Base-by-base conservation (phyloP, 2,888 invertebrate genomes). In the Thereva nobilitata region DNA sequence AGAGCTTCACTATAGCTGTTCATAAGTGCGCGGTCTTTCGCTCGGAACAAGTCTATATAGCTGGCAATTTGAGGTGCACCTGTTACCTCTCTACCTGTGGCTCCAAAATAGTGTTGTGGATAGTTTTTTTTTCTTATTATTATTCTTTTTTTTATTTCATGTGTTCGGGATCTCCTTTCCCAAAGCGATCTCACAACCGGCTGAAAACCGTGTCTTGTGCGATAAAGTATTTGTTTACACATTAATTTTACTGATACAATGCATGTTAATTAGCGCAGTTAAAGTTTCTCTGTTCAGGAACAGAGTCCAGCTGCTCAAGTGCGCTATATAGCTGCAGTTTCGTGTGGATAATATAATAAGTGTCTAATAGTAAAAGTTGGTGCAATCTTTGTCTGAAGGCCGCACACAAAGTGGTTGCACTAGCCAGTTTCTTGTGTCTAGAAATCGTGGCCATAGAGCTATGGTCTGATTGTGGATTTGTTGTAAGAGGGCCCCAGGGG, bases 401-500 rank as follows among this genome's bases (percentile, higher is more conserved):
- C 40, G 3, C 7, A 10, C 57, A 34, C n/a, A 57, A 57, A 35
- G 57, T 45, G 57, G 23, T 41, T 12, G 40, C 55, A n/a, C 44
- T 41, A 8, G 10, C 45, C 45, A 57, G 57, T 57, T 57, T 52
- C 45, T 23, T 40, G 57, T 57, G 44, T 23, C 42, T 57, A 57
- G 34, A 41, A 57, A 44, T 44, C 57, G 57, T 44, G 35, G 40
- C 57, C 57, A 57, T 23, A 23, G 23, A 23, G 57, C 44, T 35
- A 57, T 57, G 57, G 57, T 57, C 57, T 57, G 57, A 57, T 57
- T 57, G 44, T 57, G 57, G 44, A 57, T 57, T 57, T 57, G 34
- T 44, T 44, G 45, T 57, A 57, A 1, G 23, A 23, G 23, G 23
- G 57, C 57, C 45, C 44, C 57, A 34, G 45, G 44, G 57, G 57